Conservation (phyloP, 2,113 vertebrate genomes). For the Dipodomys merriami region DNA sequence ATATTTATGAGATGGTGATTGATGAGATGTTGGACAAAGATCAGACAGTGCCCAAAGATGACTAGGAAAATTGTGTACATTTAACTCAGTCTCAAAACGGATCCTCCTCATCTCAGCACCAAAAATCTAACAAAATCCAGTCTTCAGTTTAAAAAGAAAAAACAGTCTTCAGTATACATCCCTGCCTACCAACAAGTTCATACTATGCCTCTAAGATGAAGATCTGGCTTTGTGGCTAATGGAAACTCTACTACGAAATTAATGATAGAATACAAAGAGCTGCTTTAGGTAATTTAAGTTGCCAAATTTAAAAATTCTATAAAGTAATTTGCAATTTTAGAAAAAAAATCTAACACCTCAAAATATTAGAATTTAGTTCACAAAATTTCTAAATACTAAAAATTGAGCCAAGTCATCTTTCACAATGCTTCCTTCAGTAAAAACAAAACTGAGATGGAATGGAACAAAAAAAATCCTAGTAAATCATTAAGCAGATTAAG, state of each 20-base stretch:
- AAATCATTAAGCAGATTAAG: slow-evolving; percentile 63
- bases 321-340: slow-evolving; percentile 21
- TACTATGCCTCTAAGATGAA: not conserved
- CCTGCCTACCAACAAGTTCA: slow-evolving; percentile 8
- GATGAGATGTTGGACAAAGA: not conserved
- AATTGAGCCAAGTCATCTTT: slow-evolving; percentile 57
- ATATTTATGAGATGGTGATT: not conserved
- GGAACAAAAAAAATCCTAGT: slow-evolving; percentile 40
- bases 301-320: slow-evolving; percentile 12
- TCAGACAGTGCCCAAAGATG: not conserved
- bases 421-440: slow-evolving; percentile 46
- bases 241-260: not conserved
- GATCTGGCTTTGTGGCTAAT: not conserved
- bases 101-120: not conserved
- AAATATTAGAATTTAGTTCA: slow-evolving; percentile 46
- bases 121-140: slow-evolving; percentile 44
- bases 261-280: not conserved
- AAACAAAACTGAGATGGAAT: slow-evolving; percentile 48
- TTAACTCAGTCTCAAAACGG: slow-evolving; percentile 32
- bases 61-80: slow-evolving; percentile 11
- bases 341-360: not conserved
- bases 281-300: not conserved
- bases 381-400: slow-evolving; percentile 54
- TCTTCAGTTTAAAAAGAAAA: not conserved
- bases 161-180: not conserved